phyloP scores from a whole-genome alignment of 2,888 invertebrate species.

The Macropis europaea region DNA sequence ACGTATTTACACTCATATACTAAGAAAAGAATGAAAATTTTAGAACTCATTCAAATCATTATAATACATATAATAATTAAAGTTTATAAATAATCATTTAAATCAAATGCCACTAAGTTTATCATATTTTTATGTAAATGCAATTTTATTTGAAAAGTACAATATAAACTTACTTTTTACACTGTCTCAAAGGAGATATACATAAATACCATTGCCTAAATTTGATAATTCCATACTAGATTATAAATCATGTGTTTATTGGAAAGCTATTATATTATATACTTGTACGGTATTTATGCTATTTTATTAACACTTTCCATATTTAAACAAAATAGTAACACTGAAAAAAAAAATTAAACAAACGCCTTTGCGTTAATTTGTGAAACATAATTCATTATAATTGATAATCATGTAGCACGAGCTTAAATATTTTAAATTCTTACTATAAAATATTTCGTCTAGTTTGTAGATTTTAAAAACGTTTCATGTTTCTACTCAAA shows the following conservation, averaged over 20 bases:
- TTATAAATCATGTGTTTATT: not conserved
- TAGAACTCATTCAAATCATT: too few relatives aligned
- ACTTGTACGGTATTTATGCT: conserved; percentile 11
- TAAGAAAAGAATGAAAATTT: too few relatives aligned
- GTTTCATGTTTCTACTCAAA: not conserved
- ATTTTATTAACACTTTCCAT: not conserved
- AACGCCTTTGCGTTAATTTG: not conserved
- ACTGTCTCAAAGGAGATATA: conserved; percentile 18
- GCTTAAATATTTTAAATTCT: not conserved
- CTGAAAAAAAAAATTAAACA: not conserved
- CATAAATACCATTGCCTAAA: conserved; percentile 8
- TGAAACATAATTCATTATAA: not conserved
- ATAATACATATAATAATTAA: not conserved
- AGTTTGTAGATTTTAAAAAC: not conserved
- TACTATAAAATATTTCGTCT: not conserved
- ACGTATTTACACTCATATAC: too few relatives aligned
- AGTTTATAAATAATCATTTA: not conserved
- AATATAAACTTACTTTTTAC: conserved; percentile 44
- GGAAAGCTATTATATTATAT: not conserved
- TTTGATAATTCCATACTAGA: conserved; percentile 1
- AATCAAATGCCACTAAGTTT: conserved; percentile 1
- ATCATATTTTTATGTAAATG: conserved; percentile 29
- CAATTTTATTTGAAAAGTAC: conserved; percentile 46
- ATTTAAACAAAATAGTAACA: conserved; percentile 5
- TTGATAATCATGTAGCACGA: not conserved